Base-by-base conservation (phyloP, 2,113 vertebrate species). In the Megalops atlanticus region DNA sequence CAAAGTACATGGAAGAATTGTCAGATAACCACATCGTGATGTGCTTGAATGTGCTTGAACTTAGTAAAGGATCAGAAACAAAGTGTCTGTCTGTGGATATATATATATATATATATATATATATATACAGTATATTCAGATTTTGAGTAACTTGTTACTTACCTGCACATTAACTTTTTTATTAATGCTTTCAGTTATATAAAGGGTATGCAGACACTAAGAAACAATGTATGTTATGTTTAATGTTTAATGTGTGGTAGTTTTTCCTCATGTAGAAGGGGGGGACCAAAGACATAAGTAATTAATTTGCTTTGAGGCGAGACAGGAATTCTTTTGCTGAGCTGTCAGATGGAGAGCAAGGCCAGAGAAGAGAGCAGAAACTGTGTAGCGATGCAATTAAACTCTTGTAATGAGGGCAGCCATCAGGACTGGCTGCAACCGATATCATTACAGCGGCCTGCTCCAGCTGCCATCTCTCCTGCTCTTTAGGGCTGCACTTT, bases 331-430 rank as follows among this genome's bases (percentile, higher is more conserved):
- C 92, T 91, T 94, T 94, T 94, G 93, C 92, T 94, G 92, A 92
- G 93, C 93, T 95, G 94, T 95, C 94, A 94, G 94, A 94, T 92
- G 94, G 93, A 95, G 94, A 94, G 93, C 94, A 93, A 92, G 94
- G 93, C 93, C 94, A 94, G 93, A 94, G 91, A 94, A 91, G 92
- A 94, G 93, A 94, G 33, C 8, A 93, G 92, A 94, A 94, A 89
- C 94, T 93, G 92, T 94, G 95, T 94, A 95, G 94, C 94, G 94
- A 94, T 95, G 94, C 94, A 95, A 96, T 96, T 96, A 95, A 96
- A 95, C 94, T 92, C 93, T 92, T 94, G 94, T 96, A 95, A 96
- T 95, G 94, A 96, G 95, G 95, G 95, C 95, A 91, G 90, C 90
- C 91, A 92, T 92, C 91, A 90, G 93, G 94, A 94, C 93, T 92